A percentile compares a stretch with the other conserved stretches of the same genome.
phyloP scores from a whole-genome alignment of 2,797 vertebrate genomes.

The Lithobates sylvaticus region DNA sequence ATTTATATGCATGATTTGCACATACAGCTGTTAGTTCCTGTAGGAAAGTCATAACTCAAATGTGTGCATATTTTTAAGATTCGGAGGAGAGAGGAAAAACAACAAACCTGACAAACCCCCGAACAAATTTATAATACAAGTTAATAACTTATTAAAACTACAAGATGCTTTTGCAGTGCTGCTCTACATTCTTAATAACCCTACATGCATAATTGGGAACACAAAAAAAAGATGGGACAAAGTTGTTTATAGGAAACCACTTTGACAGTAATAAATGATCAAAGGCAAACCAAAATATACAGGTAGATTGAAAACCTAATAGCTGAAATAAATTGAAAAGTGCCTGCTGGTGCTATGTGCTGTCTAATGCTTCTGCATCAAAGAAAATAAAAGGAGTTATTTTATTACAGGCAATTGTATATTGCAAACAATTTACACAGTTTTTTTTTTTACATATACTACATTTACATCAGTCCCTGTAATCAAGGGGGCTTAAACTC shows the following conservation, averaged over 20 bases:
- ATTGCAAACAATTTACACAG: no score
- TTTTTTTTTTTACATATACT: no score
- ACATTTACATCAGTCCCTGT: no score
- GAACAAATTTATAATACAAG: constrained; percentile 72
- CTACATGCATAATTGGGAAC: constrained; percentile 12
- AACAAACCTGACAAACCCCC: constrained; percentile 66
- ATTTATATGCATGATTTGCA: constrained; percentile 99
- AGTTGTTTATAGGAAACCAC: constrained; percentile 34
- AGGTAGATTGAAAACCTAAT: constrained; percentile 42
- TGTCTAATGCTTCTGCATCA: neutral
- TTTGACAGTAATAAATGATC: constrained; percentile 36
- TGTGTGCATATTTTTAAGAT: constrained; percentile 79
- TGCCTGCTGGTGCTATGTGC: neutral
- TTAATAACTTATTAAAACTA: constrained; percentile 70
- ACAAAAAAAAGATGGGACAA: constrained; percentile 14
- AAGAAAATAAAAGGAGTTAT: neutral
- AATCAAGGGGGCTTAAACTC: no score
- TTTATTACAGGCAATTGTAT: no score
- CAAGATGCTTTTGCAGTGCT: constrained; percentile 65
- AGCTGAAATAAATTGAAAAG: constrained; percentile 17
- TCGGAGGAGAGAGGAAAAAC: constrained; percentile 64
- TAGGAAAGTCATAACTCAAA: constrained; percentile 99
- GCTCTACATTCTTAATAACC: constrained; percentile 34
- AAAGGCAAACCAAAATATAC: constrained; percentile 26
- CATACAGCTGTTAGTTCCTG: constrained; percentile 99